These are phyloP conservation scores for Drosophila ochracea DNA, from an alignment of 2,888 invertebrate species.

Conservation along the genomic window DNA sequence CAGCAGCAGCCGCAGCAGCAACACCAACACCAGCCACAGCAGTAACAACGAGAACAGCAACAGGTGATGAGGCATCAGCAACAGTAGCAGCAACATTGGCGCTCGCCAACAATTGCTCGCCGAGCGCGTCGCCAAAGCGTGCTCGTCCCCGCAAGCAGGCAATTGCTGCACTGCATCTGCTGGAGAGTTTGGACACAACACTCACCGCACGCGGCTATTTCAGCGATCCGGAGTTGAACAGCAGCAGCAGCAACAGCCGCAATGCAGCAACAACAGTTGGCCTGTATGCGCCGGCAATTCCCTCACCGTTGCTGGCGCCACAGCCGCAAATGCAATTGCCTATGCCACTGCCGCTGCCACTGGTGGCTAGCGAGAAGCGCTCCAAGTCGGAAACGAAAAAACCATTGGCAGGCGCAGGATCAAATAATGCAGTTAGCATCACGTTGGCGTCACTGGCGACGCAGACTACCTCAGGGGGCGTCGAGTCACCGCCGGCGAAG, in stretches of 20 bases:
- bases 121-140: constrained; percentile 75
- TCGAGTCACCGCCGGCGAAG: constrained; percentile 48
- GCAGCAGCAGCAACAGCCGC: constrained; percentile 50
- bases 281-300: constrained; percentile 53
- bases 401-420: constrained; percentile 64
- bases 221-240: constrained; percentile 84
- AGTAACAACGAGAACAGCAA: constrained; percentile 13
- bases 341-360: constrained; percentile 31
- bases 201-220: constrained; percentile 83
- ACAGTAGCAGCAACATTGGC: constrained; percentile 9
- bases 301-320: constrained; percentile 51
- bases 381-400: constrained; percentile 86
- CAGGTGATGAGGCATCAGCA: constrained; percentile 1
- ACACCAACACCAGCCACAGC: constrained; percentile 5
- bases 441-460: constrained; percentile 29
- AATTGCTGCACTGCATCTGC: constrained; percentile 73
- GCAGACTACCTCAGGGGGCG: constrained; percentile 53
- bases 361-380: constrained; percentile 75
- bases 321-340: neutral
- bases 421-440: constrained; percentile 19
- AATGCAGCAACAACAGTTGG: constrained; percentile 26
- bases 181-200: constrained; percentile 78
- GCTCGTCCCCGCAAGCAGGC: constrained; percentile 68
- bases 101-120: constrained; percentile 37
- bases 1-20: constrained; percentile 15